Conservation (phyloP, 1,140 invertebrate genomes). For the Ostrea edulis region DNA sequence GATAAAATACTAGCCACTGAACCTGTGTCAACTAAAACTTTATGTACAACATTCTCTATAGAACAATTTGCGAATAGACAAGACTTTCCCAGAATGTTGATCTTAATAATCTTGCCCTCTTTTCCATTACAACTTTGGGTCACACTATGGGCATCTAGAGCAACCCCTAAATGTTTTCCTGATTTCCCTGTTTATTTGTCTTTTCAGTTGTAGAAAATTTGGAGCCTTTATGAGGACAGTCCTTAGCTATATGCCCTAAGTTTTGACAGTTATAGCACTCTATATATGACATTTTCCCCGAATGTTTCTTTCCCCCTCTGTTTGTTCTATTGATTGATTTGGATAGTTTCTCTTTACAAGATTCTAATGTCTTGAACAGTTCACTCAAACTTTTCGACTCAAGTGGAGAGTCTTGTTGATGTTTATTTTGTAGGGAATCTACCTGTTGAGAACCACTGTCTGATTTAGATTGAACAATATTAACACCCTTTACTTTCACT, state of each 20-base stretch:
- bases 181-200: background rate
- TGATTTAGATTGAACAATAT: background rate
- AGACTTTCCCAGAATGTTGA: background rate
- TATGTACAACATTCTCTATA: background rate
- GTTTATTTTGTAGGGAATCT: background rate
- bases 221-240: background rate
- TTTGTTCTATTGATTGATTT: background rate
- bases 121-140: background rate
- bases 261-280: conserved; percentile 1
- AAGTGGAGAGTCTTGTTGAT: background rate
- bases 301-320: background rate
- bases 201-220: background rate
- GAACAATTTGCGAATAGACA: conserved; percentile 23
- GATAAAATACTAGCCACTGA: conserved; percentile 17
- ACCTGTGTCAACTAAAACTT: conserved; percentile 34
- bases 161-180: conserved; percentile 19
- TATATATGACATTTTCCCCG: conserved; percentile 1
- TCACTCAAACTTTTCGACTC: conserved; percentile 19
- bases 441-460: background rate
- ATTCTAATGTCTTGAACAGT: conserved; percentile 15
- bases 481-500: background rate
- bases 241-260: background rate
- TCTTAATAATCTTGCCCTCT: conserved; percentile 13
- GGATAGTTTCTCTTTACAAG: background rate
- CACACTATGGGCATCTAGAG: conserved; percentile 26